Evolutionary conservation across 2,113 vertebrate genomes (phyloP), one percentile per base, ranked within the genome.

Genomic region (Eolophus roseicapilla): DNA sequence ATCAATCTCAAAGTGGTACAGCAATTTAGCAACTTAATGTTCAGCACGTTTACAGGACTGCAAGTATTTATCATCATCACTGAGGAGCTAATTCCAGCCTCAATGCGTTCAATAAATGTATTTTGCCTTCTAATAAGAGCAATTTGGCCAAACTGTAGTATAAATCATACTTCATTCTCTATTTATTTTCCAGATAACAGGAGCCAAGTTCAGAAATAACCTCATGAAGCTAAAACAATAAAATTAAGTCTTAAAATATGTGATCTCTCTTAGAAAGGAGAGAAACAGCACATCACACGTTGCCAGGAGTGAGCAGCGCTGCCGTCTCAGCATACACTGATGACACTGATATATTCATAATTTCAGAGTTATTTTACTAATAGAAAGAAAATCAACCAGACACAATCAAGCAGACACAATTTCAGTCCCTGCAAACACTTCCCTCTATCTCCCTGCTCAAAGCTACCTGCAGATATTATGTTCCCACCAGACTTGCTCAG

Each of bases 11-110:
- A 91, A 86, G 64, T 63, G 69, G 69, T 86, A 74, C 68, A 88
- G 92, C 88, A 92, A 97, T 96, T 97, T 96, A 94, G 85, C 88
- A 91, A 91, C 86, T 95, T 97, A 96, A 97, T 92, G 91, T 96
- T 96, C 92, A 95, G 92, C 82, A 94, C 53, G 83, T 95, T 95
- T 93, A 92, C 44, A 27, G 91, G 91, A 86, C 90, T 90, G 76
- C 73, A 67, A 90, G 94, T 94, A 97, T 97, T 96, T 88, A 97
- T 97, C 96, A 96, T 93, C 93, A 96, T 96, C 93, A 92, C 86
- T 8, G 86, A 91, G 74, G 62, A 91, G 83, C 94, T 97, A 93
- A 95, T 96, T 96, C 92, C 76, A 89, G 37, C 70, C 82, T 88
- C 79, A 75, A 68, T 71, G 47, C 77, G 88, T 95, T 91, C 94